These are phyloP conservation scores for Pandion haliaetus DNA, from an alignment of 2,113 vertebrate species.

Conservation along the genomic window DNA sequence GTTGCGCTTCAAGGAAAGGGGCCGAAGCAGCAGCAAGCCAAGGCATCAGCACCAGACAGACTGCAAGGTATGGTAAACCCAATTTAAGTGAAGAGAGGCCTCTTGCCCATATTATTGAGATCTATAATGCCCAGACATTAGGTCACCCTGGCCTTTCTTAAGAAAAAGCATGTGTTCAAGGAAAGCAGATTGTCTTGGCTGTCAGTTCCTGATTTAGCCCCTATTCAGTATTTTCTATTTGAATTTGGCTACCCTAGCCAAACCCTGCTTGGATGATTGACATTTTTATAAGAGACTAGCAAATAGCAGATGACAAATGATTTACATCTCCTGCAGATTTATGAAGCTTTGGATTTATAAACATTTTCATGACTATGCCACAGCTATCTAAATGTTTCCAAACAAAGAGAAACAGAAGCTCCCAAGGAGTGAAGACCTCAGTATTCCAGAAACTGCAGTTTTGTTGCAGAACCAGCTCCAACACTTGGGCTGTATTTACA, in stretches of 20 bases:
- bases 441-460: background rate
- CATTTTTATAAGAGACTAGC: background rate
- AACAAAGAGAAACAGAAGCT: background rate
- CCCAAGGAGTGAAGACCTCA: background rate
- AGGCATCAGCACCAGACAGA: background rate
- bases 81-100: background rate
- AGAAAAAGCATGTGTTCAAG: background rate
- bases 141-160: background rate
- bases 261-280: constrained; percentile 18
- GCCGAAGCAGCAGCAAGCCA: background rate
- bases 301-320: constrained; percentile 49
- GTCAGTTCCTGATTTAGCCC: background rate
- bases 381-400: constrained; percentile 4
- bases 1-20: background rate
- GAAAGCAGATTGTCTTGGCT: background rate
- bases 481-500: background rate
- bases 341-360: constrained; percentile 5
- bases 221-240: background rate
- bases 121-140: background rate
- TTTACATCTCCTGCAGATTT: constrained; percentile 1
- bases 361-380: background rate
- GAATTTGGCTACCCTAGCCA: background rate
- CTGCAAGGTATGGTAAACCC: background rate
- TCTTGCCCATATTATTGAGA: background rate
- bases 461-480: background rate